Percentiles rank a stretch among this genome's conserved stretches.
phyloP scores from a whole-genome alignment of 2,113 vertebrate species.

The Cromileptes altivelis region DNA sequence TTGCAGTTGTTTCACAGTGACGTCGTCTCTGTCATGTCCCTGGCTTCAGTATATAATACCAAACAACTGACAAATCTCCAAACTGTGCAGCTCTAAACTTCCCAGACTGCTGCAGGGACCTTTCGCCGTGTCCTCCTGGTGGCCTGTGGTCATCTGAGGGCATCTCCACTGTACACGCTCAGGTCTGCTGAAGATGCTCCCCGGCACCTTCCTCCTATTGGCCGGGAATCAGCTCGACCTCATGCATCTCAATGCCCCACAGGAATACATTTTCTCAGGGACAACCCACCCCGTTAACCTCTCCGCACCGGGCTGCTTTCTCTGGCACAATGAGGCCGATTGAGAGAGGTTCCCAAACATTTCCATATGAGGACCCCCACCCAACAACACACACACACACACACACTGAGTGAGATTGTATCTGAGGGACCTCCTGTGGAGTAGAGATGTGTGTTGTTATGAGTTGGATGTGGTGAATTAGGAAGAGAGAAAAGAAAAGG shows the following conservation, averaged over 20 bases:
- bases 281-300: constrained; percentile 59
- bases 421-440: constrained; percentile 33
- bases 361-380: constrained; percentile 49
- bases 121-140: background rate
- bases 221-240: constrained; percentile 42
- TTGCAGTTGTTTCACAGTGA: constrained; percentile 1
- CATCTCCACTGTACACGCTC: constrained; percentile 48
- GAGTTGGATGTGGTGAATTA: constrained; percentile 52
- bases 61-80: constrained; percentile 7
- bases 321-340: constrained; percentile 19
- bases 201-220: constrained; percentile 64
- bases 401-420: constrained; percentile 28
- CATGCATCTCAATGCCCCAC: constrained; percentile 72
- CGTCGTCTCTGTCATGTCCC: constrained; percentile 38
- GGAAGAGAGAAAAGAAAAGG: constrained; percentile 4
- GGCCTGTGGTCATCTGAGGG: constrained; percentile 76
- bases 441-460: constrained; percentile 20
- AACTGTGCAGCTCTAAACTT: background rate
- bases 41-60: background rate
- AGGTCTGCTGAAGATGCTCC: constrained; percentile 56
- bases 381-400: constrained; percentile 2
- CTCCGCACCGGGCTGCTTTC: constrained; percentile 14
- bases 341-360: constrained; percentile 32
- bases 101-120: background rate
- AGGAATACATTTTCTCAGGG: constrained; percentile 45